Conservation (phyloP, 2,888 invertebrate genomes). For the Eupeodes luniger region DNA sequence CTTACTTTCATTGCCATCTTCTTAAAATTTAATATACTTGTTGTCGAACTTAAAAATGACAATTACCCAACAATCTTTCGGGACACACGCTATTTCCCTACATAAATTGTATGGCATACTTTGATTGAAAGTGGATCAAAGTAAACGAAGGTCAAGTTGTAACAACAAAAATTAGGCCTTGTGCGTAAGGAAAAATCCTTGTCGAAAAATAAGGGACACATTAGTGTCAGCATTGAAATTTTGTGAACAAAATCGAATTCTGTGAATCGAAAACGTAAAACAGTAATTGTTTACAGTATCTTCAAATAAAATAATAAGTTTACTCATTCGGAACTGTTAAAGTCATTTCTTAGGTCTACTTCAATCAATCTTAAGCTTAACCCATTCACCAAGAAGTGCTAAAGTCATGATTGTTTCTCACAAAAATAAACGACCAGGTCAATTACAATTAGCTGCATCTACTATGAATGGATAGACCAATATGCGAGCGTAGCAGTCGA, state of each 20-base stretch:
- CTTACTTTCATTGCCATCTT: too few relatives aligned
- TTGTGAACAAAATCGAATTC: too few relatives aligned
- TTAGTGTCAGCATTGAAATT: too few relatives aligned
- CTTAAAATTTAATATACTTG: too few relatives aligned
- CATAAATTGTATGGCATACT: background rate
- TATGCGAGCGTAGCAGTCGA: slow-evolving; percentile 28
- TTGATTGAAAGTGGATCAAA: background rate
- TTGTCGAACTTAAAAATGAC: background rate
- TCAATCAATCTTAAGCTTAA: background rate
- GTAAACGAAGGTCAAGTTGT: background rate
- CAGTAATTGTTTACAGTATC: too few relatives aligned
- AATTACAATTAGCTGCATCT: slow-evolving; percentile 64
- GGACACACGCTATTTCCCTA: background rate
- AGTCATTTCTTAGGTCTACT: background rate
- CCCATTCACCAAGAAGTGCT: background rate
- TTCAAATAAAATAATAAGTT: too few relatives aligned
- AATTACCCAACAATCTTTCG: background rate
- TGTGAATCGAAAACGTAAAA: too few relatives aligned
- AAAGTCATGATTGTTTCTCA: slow-evolving; percentile 42
- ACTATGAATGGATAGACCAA: background rate
- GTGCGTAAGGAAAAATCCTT: background rate
- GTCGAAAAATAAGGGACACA: background rate
- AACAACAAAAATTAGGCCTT: background rate
- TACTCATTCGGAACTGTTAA: too few relatives aligned
- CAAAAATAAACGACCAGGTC: slow-evolving; percentile 65